Evolutionary conservation across 2,113 vertebrate genomes (phyloP).

Genomic region (Melierax canorus): DNA sequence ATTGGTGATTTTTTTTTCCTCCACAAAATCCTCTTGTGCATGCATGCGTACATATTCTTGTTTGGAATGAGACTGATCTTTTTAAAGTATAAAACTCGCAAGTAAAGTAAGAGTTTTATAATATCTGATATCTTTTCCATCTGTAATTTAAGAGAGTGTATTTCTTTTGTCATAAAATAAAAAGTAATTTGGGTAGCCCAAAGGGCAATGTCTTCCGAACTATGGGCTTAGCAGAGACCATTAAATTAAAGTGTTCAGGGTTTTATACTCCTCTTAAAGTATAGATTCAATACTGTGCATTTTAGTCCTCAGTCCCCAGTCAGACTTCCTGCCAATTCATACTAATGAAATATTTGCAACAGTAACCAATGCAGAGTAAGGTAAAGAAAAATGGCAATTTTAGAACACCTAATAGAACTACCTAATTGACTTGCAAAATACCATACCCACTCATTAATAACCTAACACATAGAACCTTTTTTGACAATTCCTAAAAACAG

Average conservation of each 20-base stretch:
- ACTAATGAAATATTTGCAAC: slow-evolving; percentile 48
- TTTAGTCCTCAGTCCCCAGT: slow-evolving; percentile 24
- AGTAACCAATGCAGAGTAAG: not conserved
- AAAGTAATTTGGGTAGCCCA: not conserved
- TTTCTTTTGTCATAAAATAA: not conserved
- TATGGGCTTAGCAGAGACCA: not conserved
- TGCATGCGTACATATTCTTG: fast-evolving
- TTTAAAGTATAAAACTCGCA: not conserved
- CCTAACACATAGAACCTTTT: not conserved
- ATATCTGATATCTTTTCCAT: not conserved
- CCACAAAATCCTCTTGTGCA: not conserved
- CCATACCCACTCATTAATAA: not conserved
- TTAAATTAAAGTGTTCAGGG: slow-evolving; percentile 47
- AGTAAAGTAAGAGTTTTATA: not conserved
- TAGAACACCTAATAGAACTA: not conserved
- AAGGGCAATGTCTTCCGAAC: slow-evolving; percentile 6
- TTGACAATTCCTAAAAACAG: not conserved
- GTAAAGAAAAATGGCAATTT: slow-evolving; percentile 44
- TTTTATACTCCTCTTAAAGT: slow-evolving; percentile 46
- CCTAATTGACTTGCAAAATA: slow-evolving; percentile 1
- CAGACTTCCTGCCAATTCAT: slow-evolving; percentile 43
- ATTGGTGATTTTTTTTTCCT: not conserved
- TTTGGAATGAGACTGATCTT: not conserved
- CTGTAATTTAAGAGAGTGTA: not conserved
- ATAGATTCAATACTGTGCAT: not conserved